These are phyloP conservation scores for Amblyjoppa proteus DNA, from an alignment of 2,888 invertebrate genomes.

Conservation along the genomic window DNA sequence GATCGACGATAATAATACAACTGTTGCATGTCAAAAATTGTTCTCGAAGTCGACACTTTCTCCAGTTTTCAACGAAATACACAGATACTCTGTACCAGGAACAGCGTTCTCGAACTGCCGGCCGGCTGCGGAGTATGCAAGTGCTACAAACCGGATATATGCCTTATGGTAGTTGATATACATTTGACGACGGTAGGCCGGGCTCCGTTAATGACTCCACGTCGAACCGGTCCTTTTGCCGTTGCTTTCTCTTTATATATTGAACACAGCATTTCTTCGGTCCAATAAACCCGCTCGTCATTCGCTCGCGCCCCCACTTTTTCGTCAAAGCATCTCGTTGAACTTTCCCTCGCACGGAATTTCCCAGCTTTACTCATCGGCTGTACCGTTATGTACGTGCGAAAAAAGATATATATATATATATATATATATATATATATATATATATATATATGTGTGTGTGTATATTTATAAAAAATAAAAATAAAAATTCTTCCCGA, in stretches of 20 bases:
- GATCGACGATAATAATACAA: conserved; percentile 28
- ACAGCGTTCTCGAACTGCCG: not conserved
- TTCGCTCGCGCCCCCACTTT: conserved; percentile 34
- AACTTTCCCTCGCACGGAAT: conserved; percentile 63
- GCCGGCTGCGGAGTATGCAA: conserved; percentile 2
- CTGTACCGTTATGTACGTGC: not conserved
- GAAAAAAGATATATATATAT: not conserved
- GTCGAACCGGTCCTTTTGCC: conserved; percentile 51
- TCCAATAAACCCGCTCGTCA: conserved; percentile 28
- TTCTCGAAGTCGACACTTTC: conserved; percentile 40
- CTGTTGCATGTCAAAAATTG: not conserved
- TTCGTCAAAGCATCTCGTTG: conserved; percentile 22
- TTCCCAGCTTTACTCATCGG: conserved; percentile 16
- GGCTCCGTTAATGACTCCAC: conserved; percentile 50
- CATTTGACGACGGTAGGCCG: conserved; percentile 28
- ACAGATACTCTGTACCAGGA: not conserved
- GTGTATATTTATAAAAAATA: not conserved
- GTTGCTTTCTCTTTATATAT: conserved; percentile 61
- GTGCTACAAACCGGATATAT: conserved; percentile 52
- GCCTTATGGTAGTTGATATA: conserved; percentile 45
- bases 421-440: too few relatives aligned
- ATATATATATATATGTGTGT: too few relatives aligned
- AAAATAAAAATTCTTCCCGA: not conserved
- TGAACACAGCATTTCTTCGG: conserved; percentile 24
- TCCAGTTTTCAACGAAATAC: not conserved